phyloP scores from a whole-genome alignment of 2,797 vertebrate genomes.

The Tachyglossus aculeatus region DNA sequence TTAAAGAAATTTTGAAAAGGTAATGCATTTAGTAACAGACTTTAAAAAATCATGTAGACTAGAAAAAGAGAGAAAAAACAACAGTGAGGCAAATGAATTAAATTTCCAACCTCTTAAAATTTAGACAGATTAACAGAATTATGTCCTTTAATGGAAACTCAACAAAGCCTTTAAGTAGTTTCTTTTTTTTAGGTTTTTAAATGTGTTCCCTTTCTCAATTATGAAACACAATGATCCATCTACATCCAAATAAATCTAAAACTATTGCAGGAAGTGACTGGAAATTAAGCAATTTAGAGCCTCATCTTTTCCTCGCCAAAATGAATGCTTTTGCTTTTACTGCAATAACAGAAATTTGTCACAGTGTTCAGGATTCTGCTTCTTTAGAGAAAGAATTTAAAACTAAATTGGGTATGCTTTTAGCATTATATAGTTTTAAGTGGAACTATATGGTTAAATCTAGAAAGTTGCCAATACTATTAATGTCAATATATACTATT shows the following conservation, averaged over 20 bases:
- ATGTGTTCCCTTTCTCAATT: background rate
- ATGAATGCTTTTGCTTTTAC: background rate
- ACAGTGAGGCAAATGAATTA: too few species aligned
- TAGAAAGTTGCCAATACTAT: constrained; percentile 4
- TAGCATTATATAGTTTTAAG: constrained; percentile 18
- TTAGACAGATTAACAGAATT: too few species aligned
- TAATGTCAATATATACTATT: too few species aligned
- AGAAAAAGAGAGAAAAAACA: too few species aligned
- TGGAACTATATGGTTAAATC: constrained; percentile 16
- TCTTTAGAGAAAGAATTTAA: background rate
- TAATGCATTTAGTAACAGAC: too few species aligned
- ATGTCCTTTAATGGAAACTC: background rate
- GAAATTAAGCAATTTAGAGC: constrained; percentile 16
- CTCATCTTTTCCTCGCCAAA: constrained; percentile 2
- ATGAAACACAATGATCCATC: background rate
- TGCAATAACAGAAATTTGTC: background rate
- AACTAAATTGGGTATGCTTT: constrained; percentile 2
- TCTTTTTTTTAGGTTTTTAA: background rate
- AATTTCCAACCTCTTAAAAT: too few species aligned
- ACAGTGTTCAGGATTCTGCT: background rate
- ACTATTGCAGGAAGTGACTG: background rate
- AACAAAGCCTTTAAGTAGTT: background rate
- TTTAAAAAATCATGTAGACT: too few species aligned
- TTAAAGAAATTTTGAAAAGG: too few species aligned
- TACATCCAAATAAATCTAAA: constrained; percentile 33